Evolutionary conservation across 2,888 invertebrate species (phyloP).

Genomic region (Leucophora obtusa): DNA sequence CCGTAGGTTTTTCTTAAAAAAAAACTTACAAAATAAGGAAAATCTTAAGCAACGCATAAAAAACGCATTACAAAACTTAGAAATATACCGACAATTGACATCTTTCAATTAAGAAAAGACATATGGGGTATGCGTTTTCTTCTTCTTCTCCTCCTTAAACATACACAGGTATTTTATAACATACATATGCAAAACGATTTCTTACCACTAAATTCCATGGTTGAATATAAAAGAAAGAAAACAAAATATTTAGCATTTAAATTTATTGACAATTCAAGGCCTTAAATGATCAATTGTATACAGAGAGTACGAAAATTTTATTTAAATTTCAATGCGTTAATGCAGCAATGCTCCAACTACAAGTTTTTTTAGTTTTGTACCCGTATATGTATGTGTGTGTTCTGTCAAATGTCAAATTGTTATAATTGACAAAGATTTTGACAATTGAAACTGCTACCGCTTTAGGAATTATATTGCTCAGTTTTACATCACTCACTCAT

Average conservation of each 20-base stretch:
- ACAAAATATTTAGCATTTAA: constrained; percentile 15
- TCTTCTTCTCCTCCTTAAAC: not conserved
- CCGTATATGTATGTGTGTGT: constrained; percentile 48
- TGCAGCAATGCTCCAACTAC: constrained; percentile 22
- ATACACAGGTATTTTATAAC: not conserved
- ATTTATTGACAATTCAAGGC: constrained; percentile 54
- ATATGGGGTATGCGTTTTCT: constrained; percentile 23
- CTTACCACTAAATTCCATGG: not conserved
- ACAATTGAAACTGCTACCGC: constrained; percentile 66
- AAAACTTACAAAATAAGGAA: constrained; percentile 8
- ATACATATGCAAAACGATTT: constrained; percentile 41
- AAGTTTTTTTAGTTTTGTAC: not conserved
- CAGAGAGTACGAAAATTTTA: constrained; percentile 12
- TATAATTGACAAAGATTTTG: constrained; percentile 68
- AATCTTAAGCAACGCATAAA: constrained; percentile 51
- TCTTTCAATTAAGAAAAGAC: constrained; percentile 68
- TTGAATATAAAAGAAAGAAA: constrained; percentile 9
- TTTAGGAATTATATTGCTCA: constrained; percentile 21
- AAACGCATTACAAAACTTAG: constrained; percentile 19
- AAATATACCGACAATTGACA: constrained; percentile 66
- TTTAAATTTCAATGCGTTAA: constrained; percentile 44
- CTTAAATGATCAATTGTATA: constrained; percentile 46
- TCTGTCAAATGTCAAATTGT: constrained; percentile 69
- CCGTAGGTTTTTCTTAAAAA: constrained; percentile 32
- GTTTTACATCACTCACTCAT: constrained; percentile 53